These are phyloP conservation scores for Oppia nitens DNA, from an alignment of 1,140 invertebrate species.

Conservation along the genomic window DNA sequence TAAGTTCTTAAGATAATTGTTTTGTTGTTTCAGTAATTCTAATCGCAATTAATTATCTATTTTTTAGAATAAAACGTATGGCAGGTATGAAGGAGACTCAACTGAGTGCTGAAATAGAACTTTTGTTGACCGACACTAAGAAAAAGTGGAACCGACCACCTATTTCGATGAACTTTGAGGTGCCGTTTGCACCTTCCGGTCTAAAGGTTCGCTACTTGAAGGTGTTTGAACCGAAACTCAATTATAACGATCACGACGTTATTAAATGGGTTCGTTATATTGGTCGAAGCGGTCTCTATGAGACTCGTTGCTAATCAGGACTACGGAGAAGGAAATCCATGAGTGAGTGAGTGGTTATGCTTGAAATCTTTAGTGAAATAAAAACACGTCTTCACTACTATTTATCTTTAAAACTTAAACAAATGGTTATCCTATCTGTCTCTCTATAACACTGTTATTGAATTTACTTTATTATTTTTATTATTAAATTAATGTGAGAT, in stretches of 20 bases:
- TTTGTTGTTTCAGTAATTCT: constrained; percentile 14
- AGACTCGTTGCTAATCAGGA: constrained; percentile 92
- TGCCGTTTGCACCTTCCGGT: constrained; percentile 85
- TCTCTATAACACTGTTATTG: too few relatives aligned
- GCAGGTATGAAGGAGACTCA: constrained; percentile 99
- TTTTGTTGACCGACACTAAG: constrained; percentile 95
- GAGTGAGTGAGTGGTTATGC: too few relatives aligned
- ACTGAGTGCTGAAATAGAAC: constrained; percentile 94
- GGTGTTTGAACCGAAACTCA: constrained; percentile 98
- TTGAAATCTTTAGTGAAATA: too few relatives aligned
- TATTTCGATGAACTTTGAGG: constrained; percentile 99
- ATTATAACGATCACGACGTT: constrained; percentile 99
- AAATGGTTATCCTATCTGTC: too few relatives aligned
- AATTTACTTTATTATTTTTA: too few relatives aligned
- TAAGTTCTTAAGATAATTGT: constrained; percentile 40
- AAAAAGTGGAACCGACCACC: constrained; percentile 99
- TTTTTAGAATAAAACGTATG: constrained; percentile 87
- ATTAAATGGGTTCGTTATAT: constrained; percentile 99
- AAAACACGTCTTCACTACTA: too few relatives aligned
- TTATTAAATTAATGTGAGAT: too few relatives aligned
- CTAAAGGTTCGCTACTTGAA: constrained; percentile 98
- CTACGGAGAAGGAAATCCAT: too few relatives aligned
- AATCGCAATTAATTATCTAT: constrained; percentile 12
- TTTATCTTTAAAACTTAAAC: too few relatives aligned
- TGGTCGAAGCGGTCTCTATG: constrained; percentile 93